phyloP scores from a whole-genome alignment of 2,113 vertebrate species.

The cattle (Bos taurus) region DNA sequence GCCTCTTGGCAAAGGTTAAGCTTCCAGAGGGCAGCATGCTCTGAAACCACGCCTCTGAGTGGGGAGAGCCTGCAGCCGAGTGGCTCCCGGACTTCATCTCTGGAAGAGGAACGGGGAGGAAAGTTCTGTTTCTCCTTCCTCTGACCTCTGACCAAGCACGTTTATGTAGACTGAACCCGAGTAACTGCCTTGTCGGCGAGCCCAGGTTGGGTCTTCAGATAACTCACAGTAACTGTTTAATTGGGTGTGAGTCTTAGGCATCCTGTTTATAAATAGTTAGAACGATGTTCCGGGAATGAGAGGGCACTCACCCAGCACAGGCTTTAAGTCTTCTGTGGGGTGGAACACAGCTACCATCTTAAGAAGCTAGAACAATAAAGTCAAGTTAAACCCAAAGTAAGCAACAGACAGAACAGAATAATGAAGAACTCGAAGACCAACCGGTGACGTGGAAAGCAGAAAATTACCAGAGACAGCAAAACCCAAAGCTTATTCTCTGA shows the following conservation, averaged over 20 bases:
- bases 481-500: not conserved
- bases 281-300: not conserved
- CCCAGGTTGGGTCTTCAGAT: not conserved
- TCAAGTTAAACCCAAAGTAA: not conserved
- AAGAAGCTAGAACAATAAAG: not conserved
- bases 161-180: not conserved
- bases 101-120: not conserved
- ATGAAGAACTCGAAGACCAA: not conserved
- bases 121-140: not conserved
- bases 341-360: not conserved
- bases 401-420: not conserved
- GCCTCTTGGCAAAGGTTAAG: not conserved
- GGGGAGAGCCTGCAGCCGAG: not conserved
- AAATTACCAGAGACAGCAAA: not conserved
- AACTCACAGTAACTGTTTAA: not conserved
- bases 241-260: not conserved
- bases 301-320: not conserved
- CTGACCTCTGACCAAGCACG: not conserved
- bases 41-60: not conserved
- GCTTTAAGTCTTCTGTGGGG: not conserved
- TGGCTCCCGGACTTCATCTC: not conserved
- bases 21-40: not conserved
- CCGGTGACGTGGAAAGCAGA: not conserved
- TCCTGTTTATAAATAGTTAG: not conserved
- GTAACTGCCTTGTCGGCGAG: not conserved